Conservation (phyloP, 1,140 invertebrate genomes). For the Proales similis region DNA sequence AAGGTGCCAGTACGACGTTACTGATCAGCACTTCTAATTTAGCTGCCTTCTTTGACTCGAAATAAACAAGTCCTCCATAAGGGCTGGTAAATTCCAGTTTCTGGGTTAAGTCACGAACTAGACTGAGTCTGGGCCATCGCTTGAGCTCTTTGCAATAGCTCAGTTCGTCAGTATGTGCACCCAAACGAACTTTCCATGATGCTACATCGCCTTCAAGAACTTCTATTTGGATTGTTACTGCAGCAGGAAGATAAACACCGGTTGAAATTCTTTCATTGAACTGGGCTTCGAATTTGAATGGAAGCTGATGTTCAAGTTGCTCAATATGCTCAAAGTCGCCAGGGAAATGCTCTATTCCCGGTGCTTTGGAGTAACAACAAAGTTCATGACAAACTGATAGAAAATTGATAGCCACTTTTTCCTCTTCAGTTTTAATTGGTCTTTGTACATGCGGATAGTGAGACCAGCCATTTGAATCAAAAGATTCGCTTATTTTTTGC, state of each 20-base stretch:
- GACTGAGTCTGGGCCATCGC: slow-evolving; percentile 14
- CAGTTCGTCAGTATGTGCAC: slow-evolving; percentile 19
- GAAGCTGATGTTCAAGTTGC: slow-evolving; percentile 5
- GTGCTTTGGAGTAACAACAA: slow-evolving; percentile 1
- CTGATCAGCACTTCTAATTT: background rate
- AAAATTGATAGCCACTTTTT: slow-evolving; percentile 5
- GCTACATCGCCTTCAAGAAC: background rate
- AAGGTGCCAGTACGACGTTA: slow-evolving; percentile 18
- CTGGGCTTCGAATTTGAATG: background rate
- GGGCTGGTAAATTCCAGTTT: background rate
- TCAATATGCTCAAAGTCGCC: slow-evolving; percentile 23
- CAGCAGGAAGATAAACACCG: slow-evolving; percentile 33
- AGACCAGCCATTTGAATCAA: background rate
- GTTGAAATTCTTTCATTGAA: slow-evolving; percentile 19
- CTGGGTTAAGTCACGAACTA: background rate
- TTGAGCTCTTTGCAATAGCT: background rate
- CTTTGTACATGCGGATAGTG: background rate
- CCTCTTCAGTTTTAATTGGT: background rate
- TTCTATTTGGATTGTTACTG: background rate
- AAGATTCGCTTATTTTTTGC: slow-evolving; percentile 1
- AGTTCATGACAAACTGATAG: slow-evolving; percentile 15
- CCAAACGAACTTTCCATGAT: slow-evolving; percentile 31
- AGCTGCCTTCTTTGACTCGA: background rate
- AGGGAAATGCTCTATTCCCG: slow-evolving; percentile 15
- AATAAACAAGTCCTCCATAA: slow-evolving; percentile 29